Conservation (phyloP, 2,797 vertebrate species). For the Chiloscyllium punctatum region DNA sequence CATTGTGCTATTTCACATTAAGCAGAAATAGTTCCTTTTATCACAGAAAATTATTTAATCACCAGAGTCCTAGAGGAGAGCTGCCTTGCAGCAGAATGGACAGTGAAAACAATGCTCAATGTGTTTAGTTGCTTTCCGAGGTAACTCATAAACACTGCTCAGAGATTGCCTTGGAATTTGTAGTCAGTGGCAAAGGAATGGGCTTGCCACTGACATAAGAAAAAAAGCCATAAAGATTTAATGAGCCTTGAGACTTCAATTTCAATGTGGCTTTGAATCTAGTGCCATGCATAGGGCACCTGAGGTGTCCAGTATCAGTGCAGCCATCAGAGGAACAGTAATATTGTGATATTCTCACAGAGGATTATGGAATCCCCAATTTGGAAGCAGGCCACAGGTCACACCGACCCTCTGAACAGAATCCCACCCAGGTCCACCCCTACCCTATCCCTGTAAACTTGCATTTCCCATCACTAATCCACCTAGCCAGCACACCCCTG, state of each 20-base stretch:
- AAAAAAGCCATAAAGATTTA: neutral
- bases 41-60: neutral
- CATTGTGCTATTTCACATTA: neutral
- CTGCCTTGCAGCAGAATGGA: neutral
- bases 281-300: no score
- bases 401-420: no score
- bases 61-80: neutral
- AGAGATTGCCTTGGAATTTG: neutral
- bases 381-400: no score
- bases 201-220: neutral
- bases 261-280: neutral
- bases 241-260: neutral
- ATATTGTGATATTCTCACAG: no score
- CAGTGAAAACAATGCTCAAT: constrained; percentile 11
- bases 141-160: neutral
- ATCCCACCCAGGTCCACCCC: no score
- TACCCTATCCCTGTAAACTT: no score
- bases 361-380: no score
- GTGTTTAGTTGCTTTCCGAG: neutral
- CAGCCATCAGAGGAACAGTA: no score
- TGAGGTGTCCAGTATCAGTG: no score
- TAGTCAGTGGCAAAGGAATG: neutral
- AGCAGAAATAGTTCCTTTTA: neutral
- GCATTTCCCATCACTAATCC: no score
- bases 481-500: no score